Conservation (phyloP, 2,888 invertebrate species). For the Lasioglossum villosulum region DNA sequence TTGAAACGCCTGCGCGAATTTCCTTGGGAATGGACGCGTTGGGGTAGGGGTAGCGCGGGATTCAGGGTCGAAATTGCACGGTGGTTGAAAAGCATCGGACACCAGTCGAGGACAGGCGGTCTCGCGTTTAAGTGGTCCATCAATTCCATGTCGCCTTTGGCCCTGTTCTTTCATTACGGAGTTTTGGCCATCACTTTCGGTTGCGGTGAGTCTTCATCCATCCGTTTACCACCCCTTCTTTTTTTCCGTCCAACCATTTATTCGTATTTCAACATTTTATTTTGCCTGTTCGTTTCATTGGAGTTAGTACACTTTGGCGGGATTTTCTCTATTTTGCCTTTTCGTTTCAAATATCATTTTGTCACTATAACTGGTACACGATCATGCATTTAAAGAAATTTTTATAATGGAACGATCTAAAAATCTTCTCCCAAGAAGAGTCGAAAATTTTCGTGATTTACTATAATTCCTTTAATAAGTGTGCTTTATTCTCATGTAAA, state of each 20-base stretch:
- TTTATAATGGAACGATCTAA: neutral
- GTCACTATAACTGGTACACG: neutral
- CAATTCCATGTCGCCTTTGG: constrained; percentile 71
- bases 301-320: neutral
- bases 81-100: constrained; percentile 68
- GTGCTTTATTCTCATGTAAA: neutral
- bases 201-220: constrained; percentile 60
- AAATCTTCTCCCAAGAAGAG: neutral
- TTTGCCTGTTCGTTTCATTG: neutral
- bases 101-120: constrained; percentile 71
- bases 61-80: constrained; percentile 74
- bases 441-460: neutral
- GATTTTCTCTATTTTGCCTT: neutral
- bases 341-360: neutral
- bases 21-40: constrained; percentile 50
- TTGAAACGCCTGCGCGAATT: constrained; percentile 73
- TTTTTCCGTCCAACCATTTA: neutral
- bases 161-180: constrained; percentile 66
- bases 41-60: constrained; percentile 72
- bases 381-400: neutral
- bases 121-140: constrained; percentile 63
- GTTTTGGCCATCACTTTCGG: constrained; percentile 64
- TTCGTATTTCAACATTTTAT: neutral
- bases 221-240: neutral
- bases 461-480: neutral